Evolutionary conservation across 2,797 vertebrate species (phyloP), one percentile per base, ranked within the genome.

Genomic region (Sphenopsis melanotis): DNA sequence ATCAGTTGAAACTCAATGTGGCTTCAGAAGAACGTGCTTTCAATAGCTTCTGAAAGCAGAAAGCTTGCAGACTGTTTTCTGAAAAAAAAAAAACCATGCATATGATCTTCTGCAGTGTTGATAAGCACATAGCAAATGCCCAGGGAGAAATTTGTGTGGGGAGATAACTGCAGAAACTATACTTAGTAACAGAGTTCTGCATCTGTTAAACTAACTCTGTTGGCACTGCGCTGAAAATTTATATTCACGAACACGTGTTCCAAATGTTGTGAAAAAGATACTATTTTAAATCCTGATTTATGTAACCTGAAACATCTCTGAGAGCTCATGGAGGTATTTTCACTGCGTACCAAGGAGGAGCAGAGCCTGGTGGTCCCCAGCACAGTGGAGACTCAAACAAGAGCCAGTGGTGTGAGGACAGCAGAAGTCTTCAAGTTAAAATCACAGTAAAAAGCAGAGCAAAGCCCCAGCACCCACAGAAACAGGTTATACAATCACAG

Each of bases 161-260:
- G 95, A 96, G 95, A 91, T 95, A 97, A 94, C 77, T 94, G 83
- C 94, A 96, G 85, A 90, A 88, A 71, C 95, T 95, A 96, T 96
- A 94, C 95, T 96, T 95, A 94, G 96, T 68, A 91, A 93, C 66
- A 70, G 80, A 91, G 87, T 87, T 95, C 91, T 93, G 94, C 95
- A 96, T 96, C 94, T 96, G 93, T 93, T 95, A 84, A 94, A 90
- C 80, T 30, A 94, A 90, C 85, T 96, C 95, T 79, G 85, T 85
- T 89, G 93, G 93, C 70, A 76, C 96, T 70, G 89, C 1, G 6
- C 60, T 91, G 91, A 94, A 66, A 90, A 95, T 77, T 90, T 91
- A 90, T 90, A 90, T 91, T 93, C 93, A 84, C 12, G 0, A 93
- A 96, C 89, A 91, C 88, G 91, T 96, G 95, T 85, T 95, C 53